These are phyloP conservation scores for Loriculus beryllinus DNA, from an alignment of 2,797 vertebrate genomes.

Conservation along the genomic window DNA sequence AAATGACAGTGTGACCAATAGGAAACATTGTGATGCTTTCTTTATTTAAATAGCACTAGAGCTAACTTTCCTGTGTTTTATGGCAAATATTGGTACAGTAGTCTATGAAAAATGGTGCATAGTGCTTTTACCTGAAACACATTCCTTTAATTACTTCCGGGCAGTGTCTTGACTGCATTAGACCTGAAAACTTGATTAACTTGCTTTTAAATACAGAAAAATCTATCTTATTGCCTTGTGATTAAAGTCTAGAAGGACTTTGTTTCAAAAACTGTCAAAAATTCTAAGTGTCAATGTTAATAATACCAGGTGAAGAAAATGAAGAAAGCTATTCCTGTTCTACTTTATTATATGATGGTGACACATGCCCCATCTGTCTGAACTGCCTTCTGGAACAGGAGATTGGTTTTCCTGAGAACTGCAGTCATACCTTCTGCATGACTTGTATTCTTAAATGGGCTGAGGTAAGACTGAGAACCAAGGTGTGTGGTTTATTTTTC, in stretches of 20 bases:
- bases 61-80: neutral
- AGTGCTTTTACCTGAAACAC: neutral
- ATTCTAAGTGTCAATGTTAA: constrained; percentile 38
- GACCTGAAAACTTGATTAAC: neutral
- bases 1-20: neutral
- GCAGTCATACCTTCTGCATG: constrained; percentile 92
- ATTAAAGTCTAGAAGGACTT: neutral
- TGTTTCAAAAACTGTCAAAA: constrained; percentile 4
- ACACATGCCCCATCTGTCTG: constrained; percentile 93
- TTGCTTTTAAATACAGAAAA: neutral
- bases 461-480: constrained; percentile 81
- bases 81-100: neutral
- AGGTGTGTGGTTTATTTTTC: neutral
- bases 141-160: neutral
- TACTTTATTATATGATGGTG: constrained; percentile 62
- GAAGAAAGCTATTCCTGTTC: constrained; percentile 64
- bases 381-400: constrained; percentile 82
- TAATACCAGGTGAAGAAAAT: constrained; percentile 74
- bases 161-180: neutral
- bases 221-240: neutral
- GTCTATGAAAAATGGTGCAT: neutral
- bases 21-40: neutral
- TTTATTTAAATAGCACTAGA: neutral
- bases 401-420: constrained; percentile 89
- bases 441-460: constrained; percentile 94